Evolutionary conservation across 2,888 invertebrate genomes (phyloP), one percentile per base, ranked within the genome.

Genomic region (Falcaria lacertinaria): DNA sequence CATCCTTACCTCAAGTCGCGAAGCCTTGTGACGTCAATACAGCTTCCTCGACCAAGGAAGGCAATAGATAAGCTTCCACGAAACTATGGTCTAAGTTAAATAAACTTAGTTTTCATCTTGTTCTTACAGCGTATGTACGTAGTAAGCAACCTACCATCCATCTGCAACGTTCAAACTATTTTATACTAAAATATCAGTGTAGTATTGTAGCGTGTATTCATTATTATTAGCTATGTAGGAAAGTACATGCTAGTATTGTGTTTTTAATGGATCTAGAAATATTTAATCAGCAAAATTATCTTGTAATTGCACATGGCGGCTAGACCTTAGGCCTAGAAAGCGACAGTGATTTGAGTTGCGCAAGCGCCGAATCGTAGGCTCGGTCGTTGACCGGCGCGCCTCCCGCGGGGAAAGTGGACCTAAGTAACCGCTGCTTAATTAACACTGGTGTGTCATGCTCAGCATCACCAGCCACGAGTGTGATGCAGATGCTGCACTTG

Each of bases 261-360:
- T n/a, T n/a, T n/a, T n/a, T n/a, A n/a, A n/a, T n/a, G n/a, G n/a
- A n/a, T n/a, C n/a, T n/a, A n/a, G n/a, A n/a, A n/a, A n/a, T n/a
- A n/a, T n/a, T n/a, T n/a, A n/a, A 28, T 28, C 28, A 28, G 28
- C 28, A 11, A 28, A 2, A 28, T 19, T 4, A 19, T 6, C 3
- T 19, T 19, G 3, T 19, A 19, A 19, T 19, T 28, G 28, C 7
- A 28, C 35, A 19, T 19, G 4, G 6, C 13, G 5, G 34, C 34
- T 34, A 35, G 58, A 60, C 60, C 68, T 60, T 65, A 67, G 63
- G 74, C 74, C 71, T 85, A 86, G 86, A 87, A 86, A 87, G 86
- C 64, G 83, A 86, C 74, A 85, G 86, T 82, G 78, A 72, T 74
- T 64, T 55, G 47, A 48, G 71, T 82, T 82, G 77, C 83, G 84